A percentile compares a stretch with the other conserved stretches of the same genome.
phyloP scores from a whole-genome alignment of 2,113 vertebrate species.

The Psophia crepitans region DNA sequence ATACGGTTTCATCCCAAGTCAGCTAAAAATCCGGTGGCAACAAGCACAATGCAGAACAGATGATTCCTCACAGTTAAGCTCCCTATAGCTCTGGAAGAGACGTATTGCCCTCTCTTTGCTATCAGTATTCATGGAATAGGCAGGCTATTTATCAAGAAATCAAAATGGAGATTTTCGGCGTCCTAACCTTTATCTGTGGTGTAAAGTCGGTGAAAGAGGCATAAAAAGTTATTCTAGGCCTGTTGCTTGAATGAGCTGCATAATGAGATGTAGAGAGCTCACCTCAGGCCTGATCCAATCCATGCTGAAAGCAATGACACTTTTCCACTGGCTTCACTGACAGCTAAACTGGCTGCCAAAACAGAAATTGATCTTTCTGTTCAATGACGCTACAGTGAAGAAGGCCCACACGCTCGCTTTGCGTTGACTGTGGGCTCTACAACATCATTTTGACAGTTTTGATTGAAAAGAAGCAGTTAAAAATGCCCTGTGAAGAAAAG shows the following conservation, averaged over 20 bases:
- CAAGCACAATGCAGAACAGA: background rate
- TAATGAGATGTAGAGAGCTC: background rate
- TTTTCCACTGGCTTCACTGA: background rate
- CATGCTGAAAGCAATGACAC: background rate
- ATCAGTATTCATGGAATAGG: conserved; percentile 11
- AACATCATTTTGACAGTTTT: conserved; percentile 38
- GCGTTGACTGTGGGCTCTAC: background rate
- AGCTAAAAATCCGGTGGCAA: background rate
- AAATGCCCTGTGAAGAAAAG: conserved; percentile 40
- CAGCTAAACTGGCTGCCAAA: background rate
- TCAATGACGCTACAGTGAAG: background rate
- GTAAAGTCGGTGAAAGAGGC: background rate
- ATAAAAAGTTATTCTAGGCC: background rate
- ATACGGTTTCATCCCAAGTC: background rate
- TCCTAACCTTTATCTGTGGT: background rate
- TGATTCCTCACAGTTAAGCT: background rate
- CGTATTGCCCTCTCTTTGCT: background rate
- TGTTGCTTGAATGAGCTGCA: background rate
- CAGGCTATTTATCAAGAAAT: background rate
- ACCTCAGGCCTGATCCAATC: background rate
- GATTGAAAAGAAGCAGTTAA: conserved; percentile 56
- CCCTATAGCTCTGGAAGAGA: background rate
- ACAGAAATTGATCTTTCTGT: conserved; percentile 36
- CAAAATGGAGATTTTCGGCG: background rate
- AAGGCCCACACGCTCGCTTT: background rate